These are phyloP conservation scores for Mormyrus iriodes DNA, from an alignment of 2,113 vertebrate species.

Conservation along the genomic window DNA sequence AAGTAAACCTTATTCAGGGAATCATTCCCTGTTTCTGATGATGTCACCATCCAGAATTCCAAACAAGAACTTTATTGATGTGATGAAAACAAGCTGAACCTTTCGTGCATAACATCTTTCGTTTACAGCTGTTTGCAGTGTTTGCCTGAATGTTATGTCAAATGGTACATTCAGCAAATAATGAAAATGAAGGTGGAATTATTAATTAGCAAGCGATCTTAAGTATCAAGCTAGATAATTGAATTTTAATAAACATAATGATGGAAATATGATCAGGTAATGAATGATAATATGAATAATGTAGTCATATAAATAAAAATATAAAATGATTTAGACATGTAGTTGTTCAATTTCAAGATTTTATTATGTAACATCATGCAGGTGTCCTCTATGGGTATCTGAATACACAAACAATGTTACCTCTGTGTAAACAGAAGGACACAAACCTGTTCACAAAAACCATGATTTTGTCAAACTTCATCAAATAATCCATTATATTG, in stretches of 20 bases:
- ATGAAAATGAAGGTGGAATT: background rate
- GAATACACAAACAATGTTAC: background rate
- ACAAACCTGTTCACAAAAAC: background rate
- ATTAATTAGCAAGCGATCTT: background rate
- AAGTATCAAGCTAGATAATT: background rate
- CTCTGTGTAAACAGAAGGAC: background rate
- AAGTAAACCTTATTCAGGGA: background rate
- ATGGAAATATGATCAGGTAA: background rate
- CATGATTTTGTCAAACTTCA: background rate
- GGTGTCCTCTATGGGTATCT: background rate
- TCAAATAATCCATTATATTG: background rate
- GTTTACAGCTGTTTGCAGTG: background rate
- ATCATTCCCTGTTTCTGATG: background rate
- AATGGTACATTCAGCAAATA: background rate
- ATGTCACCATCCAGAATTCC: background rate
- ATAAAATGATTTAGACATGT: background rate
- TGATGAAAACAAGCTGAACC: background rate
- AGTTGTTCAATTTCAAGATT: background rate
- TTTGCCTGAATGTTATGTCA: background rate
- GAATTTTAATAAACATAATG: background rate
- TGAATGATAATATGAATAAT: background rate
- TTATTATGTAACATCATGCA: background rate
- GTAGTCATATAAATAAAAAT: background rate
- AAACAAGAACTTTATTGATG: background rate
- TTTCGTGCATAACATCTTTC: background rate